phyloP scores from a whole-genome alignment of 2,888 invertebrate genomes.

The Cerastis rubricosa region DNA sequence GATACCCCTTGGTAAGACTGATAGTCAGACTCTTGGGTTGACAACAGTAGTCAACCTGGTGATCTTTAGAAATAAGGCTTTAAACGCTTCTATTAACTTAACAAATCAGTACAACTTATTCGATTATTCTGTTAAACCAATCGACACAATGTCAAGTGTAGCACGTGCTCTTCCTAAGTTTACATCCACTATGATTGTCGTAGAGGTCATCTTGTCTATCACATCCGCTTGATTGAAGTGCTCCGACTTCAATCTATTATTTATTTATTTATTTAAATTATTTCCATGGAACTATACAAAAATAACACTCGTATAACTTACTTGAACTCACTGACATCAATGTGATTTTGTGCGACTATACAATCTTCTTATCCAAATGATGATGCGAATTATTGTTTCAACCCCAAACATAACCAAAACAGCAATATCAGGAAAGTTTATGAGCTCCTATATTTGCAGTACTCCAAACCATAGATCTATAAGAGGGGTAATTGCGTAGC shows the following conservation, averaged over 20 bases:
- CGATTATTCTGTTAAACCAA: background rate
- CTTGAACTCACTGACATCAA: conserved; percentile 7
- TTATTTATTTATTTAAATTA: too few relatives aligned
- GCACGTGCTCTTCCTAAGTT: conserved; percentile 10
- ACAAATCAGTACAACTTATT: background rate
- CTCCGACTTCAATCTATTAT: conserved; percentile 2
- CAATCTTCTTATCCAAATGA: background rate
- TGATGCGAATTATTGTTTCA: background rate
- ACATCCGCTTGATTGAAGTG: conserved; percentile 47
- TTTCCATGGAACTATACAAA: background rate
- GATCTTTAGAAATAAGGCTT: background rate
- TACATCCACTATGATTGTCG: conserved; percentile 21
- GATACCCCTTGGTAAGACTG: too few relatives aligned
- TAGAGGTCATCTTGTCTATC: conserved; percentile 41
- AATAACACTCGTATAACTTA: background rate
- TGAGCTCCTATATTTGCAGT: background rate
- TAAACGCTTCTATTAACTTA: background rate
- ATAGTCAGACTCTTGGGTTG: background rate
- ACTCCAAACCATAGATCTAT: background rate
- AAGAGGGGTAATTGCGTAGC: background rate
- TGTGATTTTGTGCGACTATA: background rate
- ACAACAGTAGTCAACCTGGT: background rate
- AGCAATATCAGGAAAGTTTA: background rate
- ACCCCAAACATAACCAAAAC: background rate
- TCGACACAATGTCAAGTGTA: conserved; percentile 37